Percentiles rank a stretch among this genome's conserved stretches.
phyloP scores from a whole-genome alignment of 2,888 invertebrate genomes.

The Lepetodrilus schrolli region DNA sequence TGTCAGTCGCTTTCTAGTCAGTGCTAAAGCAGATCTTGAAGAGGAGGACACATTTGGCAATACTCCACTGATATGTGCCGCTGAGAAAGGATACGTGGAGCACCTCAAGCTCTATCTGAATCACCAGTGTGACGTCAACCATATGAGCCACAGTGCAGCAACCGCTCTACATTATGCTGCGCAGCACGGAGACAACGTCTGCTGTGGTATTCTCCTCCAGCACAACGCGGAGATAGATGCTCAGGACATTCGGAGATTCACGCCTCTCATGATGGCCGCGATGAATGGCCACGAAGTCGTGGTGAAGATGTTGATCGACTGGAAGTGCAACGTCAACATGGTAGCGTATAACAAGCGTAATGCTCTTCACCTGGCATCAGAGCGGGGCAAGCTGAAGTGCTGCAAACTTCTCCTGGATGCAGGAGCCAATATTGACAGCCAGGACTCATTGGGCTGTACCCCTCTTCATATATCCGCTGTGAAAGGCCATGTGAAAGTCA shows the following conservation, averaged over 20 bases:
- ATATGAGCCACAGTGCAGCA: conserved; percentile 65
- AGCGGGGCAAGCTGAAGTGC: conserved; percentile 58
- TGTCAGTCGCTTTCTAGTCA: conserved; percentile 58
- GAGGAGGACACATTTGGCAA: conserved; percentile 68
- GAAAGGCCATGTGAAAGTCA: conserved; percentile 62
- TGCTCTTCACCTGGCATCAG: conserved; percentile 69
- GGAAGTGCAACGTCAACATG: conserved; percentile 67
- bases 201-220: conserved; percentile 60
- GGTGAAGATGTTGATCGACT: conserved; percentile 60
- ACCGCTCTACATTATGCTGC: conserved; percentile 68
- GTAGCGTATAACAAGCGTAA: conserved; percentile 66
- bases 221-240: conserved; percentile 69
- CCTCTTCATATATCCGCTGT: conserved; percentile 70
- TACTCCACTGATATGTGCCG: conserved; percentile 67
- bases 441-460: conserved; percentile 66
- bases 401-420: conserved; percentile 59
- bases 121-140: conserved; percentile 65
- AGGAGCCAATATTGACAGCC: conserved; percentile 62
- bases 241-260: conserved; percentile 69
- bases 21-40: conserved; percentile 62
- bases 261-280: conserved; percentile 73
- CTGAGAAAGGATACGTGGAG: conserved; percentile 67
- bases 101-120: conserved; percentile 56
- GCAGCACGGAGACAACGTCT: conserved; percentile 62
- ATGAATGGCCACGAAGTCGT: conserved; percentile 65